Conservation (phyloP, 2,113 vertebrate genomes). For the Lamprotornis superbus region DNA sequence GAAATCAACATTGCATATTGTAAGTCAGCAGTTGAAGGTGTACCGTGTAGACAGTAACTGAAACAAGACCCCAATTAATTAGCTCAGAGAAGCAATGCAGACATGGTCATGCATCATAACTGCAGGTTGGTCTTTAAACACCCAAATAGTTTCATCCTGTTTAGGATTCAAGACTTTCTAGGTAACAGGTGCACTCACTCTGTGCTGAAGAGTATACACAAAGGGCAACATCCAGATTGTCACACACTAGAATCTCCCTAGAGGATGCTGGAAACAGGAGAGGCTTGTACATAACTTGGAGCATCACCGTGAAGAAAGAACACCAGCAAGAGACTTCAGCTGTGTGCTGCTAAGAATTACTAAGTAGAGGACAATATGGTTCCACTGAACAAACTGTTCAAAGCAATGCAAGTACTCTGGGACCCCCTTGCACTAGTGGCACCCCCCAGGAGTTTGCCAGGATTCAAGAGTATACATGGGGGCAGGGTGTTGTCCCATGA, state of each 20-base stretch:
- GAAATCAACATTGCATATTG: constrained; percentile 66
- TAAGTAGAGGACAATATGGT: background rate
- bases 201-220: background rate
- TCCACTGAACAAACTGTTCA: background rate
- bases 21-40: constrained; percentile 58
- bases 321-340: background rate
- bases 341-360: constrained; percentile 8
- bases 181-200: background rate
- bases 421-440: background rate
- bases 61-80: constrained; percentile 45
- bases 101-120: background rate
- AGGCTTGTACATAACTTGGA: background rate
- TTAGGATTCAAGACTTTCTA: constrained; percentile 34
- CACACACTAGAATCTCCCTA: constrained; percentile 20
- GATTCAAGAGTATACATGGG: background rate
- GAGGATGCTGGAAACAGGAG: background rate
- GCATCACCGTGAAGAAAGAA: background rate
- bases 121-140: background rate
- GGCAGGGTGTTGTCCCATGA: background rate
- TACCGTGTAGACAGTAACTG: constrained; percentile 54
- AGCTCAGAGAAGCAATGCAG: background rate
- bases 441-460: background rate
- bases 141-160: background rate
- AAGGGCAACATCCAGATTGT: background rate
- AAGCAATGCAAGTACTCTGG: background rate